Conservation (phyloP, 1,140 invertebrate genomes). For the Anastrepha obliqua region DNA sequence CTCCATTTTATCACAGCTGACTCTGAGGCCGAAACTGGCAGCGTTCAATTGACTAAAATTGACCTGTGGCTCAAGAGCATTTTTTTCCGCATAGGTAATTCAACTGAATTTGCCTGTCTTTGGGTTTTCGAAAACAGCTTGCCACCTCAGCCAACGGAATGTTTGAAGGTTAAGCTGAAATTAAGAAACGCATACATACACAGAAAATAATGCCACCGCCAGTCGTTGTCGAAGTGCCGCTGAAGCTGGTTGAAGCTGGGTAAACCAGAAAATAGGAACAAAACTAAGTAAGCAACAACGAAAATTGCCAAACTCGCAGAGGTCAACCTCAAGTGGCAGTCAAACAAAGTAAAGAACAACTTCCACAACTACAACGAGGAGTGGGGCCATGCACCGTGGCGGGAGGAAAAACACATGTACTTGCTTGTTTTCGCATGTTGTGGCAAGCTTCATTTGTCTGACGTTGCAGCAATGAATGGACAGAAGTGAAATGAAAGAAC, state of each 20-base stretch:
- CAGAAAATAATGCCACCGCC: background rate
- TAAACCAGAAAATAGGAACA: constrained; percentile 10
- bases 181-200: background rate
- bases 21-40: too few relatives aligned
- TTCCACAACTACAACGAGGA: background rate
- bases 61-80: too few relatives aligned
- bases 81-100: too few relatives aligned
- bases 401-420: constrained; percentile 15
- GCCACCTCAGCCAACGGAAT: background rate
- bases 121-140: background rate
- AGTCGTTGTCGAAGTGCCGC: background rate
- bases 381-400: constrained; percentile 1
- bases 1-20: too few relatives aligned
- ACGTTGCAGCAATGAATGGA: background rate
- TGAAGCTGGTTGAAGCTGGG: background rate
- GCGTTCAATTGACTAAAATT: too few relatives aligned
- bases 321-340: constrained; percentile 28
- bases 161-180: background rate
- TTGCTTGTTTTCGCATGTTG: constrained; percentile 39
- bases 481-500: constrained; percentile 3
- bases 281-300: constrained; percentile 15
- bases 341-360: background rate
- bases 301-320: constrained; percentile 30
- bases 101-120: too few relatives aligned
- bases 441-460: background rate